phyloP scores from a whole-genome alignment of 2,113 vertebrate species.

The Caretta caretta region DNA sequence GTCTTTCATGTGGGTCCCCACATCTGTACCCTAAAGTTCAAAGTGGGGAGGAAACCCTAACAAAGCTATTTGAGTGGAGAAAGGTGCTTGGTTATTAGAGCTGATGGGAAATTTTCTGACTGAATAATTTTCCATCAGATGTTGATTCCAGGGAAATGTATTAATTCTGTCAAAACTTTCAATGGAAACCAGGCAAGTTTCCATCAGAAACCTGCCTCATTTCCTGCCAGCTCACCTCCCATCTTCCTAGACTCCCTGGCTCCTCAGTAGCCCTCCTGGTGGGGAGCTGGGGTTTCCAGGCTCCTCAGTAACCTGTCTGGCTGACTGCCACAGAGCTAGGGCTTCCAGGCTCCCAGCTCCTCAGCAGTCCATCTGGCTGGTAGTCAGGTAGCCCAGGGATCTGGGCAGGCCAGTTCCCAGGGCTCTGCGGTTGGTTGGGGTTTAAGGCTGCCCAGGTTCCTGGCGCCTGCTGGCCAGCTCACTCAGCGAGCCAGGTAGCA shows the following conservation, averaged over 20 bases:
- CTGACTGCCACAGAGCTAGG: background rate
- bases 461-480: background rate
- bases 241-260: background rate
- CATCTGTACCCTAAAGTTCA: no score
- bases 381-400: background rate
- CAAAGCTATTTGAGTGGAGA: background rate
- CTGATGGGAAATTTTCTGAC: background rate
- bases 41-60: no score
- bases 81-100: background rate
- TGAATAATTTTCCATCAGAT: background rate
- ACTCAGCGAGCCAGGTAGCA: background rate
- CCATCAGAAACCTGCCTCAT: background rate
- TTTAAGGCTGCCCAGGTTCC: no score
- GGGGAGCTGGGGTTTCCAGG: background rate
- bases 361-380: background rate
- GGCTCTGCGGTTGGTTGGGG: no score
- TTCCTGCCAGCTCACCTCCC: background rate
- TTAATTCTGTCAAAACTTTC: no score
- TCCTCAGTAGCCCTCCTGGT: background rate
- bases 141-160: background rate
- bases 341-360: background rate
- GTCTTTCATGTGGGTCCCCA: no score
- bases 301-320: background rate
- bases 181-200: no score
- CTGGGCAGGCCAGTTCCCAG: background rate